Base-by-base conservation (phyloP, 2,888 invertebrate genomes). In the Drosophila neoperkinsi region DNA sequence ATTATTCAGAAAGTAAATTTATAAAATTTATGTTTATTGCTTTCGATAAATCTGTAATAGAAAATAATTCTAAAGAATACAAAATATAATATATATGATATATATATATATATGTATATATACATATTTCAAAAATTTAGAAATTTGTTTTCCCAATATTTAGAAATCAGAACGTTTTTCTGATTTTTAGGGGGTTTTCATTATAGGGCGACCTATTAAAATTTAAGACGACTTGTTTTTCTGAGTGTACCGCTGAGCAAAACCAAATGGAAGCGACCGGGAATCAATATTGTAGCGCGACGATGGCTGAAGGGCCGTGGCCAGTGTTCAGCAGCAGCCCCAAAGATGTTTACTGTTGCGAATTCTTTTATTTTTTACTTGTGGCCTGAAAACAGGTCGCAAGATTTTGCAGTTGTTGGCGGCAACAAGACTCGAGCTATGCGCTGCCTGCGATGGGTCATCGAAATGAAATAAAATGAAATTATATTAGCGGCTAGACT, bases 281-380 rank as follows among this genome's bases (percentile, higher is more conserved):
- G 49, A 58, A 36, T 53, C 50, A 56, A 56, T 50, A 25, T 51
- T 53, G 58, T 56, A 53, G 61, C 73, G 52, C 76, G 50, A 55
- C 56, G 62, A 74, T 55, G 73, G 60, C 53, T 75, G 53, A 68
- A 71, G 76, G 74, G 60, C 74, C 71, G 46, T 49, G 73, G 56
- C 73, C 70, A 51, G 52, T 43, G 31, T 58, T 49, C 57, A 66
- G 30, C 70, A 65, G 59, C 50, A 68, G 71, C 52, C 59, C 25
- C 53, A 60, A 55, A 65, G 67, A 72, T 72, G 67, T 81, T 77
- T 68, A 71, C 81, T 72, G 81, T 78, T 78, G 78, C 53, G 58
- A 64, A 49, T 58, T 67, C 66, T 53, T 70, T 62, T 74, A 65
- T 66, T 64, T 62, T 69, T 68, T 78, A 55, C 69, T 79, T 60